Base-by-base conservation (phyloP, 2,888 invertebrate genomes). In the Drosophila siamana region DNA sequence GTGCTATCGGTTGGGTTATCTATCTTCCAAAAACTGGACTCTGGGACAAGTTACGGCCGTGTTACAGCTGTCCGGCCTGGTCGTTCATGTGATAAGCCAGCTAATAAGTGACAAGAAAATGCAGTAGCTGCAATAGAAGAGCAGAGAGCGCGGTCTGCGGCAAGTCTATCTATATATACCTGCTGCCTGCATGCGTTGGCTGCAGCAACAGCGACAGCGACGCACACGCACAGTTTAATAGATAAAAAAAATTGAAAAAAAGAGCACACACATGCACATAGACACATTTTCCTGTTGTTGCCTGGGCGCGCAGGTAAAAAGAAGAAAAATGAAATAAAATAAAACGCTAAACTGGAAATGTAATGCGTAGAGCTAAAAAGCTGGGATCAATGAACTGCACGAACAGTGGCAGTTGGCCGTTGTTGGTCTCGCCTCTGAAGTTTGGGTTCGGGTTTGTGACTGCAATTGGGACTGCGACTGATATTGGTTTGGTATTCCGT, bases 301-400 rank as follows among this genome's bases (percentile, higher is more conserved):
- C 40, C 44, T 52, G 64, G 46, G 40, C 22, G 40, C 22, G 56
- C 83, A 83, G 83, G 83, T 83, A 83, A 85, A 77, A 85, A 78
- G 46, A 73, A 64, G 54, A 52, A 48, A 75, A 67, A 63, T 65
- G 57, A 82, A 73, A 83, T 72, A 68, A 80, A 78, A 67, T 86
- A 74, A 83, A 86, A 83, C 83, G 80, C 62, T 83, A 83, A 83
- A 83, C 83, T 83, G 83, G 83, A 83, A 83, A 86, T 86, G 77
- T 77, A 83, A 82, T 83, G 88, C 83, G 83, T 83, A 74, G 51
- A 88, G 77, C 80, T 76, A 59, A 74, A 82, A 84, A 76, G 56
- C 73, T 50, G 83, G 86, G 83, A 83, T 87, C 83, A 83, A 85
- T 85, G 83, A 83, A 83, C 83, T 76, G 64, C 50, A 60, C 60